Conservation (phyloP, 1,140 invertebrate species). For the Druon quercuslanigerum region DNA sequence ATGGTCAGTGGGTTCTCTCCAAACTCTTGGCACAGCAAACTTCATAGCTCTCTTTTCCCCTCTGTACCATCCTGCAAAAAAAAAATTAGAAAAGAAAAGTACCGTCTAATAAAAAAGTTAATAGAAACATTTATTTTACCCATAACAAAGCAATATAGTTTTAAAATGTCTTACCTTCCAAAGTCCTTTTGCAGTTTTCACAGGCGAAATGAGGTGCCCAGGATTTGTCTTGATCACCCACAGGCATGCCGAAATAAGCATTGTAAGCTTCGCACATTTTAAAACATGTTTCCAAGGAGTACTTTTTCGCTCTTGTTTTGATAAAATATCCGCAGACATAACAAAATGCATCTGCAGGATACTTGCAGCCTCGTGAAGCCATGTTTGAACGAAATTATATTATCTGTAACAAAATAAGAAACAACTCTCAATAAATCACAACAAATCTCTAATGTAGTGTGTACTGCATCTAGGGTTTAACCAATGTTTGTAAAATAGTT, state of each 20-base stretch:
- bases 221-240: constrained; percentile 40
- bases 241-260: constrained; percentile 44
- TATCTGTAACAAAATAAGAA: no score
- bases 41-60: constrained; percentile 52
- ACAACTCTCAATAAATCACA: no score
- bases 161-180: constrained; percentile 32
- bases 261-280: constrained; percentile 43
- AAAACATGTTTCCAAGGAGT: constrained; percentile 31
- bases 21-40: constrained; percentile 54
- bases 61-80: constrained; percentile 46
- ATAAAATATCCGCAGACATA: constrained; percentile 49
- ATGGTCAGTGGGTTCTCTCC: constrained; percentile 51
- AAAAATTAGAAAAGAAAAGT: constrained; percentile 24
- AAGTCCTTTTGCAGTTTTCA: constrained; percentile 18
- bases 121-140: background rate
- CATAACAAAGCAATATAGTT: background rate
- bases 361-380: constrained; percentile 3
- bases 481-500: no score
- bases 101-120: background rate
- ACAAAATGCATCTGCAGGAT: no score
- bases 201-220: constrained; percentile 36
- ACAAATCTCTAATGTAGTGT: no score
- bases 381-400: no score
- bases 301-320: constrained; percentile 41
- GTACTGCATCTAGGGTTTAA: no score